Conservation (phyloP, 37 sponge, comb jelly and placozoan species). For the Oopsacas minuta region DNA sequence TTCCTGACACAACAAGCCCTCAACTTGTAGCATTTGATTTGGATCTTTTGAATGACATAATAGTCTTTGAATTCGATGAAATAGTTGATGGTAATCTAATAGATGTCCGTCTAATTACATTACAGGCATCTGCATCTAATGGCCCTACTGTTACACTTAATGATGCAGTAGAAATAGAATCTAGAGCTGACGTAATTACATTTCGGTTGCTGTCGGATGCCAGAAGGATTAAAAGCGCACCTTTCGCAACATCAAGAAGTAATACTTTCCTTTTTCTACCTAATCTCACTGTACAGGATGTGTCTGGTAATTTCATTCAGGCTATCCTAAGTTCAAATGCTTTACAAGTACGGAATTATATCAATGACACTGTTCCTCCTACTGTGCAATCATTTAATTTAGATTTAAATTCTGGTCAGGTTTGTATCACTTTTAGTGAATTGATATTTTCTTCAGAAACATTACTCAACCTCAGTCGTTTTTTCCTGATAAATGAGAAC, state of each 20-base stretch:
- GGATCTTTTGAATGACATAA: conserved; percentile 44
- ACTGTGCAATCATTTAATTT: conserved; percentile 34
- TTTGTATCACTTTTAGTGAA: conserved; percentile 66
- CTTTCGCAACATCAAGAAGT: conserved; percentile 57
- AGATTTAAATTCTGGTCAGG: conserved; percentile 40
- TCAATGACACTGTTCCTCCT: conserved; percentile 39
- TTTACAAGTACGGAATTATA: conserved; percentile 22
- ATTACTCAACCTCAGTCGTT: background rate
- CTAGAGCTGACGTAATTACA: background rate
- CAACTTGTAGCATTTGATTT: conserved; percentile 43
- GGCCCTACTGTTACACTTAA: background rate
- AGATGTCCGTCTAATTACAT: background rate
- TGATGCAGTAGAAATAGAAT: background rate
- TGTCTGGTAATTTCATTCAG: background rate
- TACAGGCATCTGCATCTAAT: background rate
- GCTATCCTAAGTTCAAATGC: background rate
- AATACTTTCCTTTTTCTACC: conserved; percentile 48
- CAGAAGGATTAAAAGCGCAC: conserved; percentile 29
- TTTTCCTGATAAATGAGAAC: background rate
- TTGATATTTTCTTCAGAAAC: conserved; percentile 28
- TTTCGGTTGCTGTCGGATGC: background rate
- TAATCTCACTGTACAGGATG: conserved; percentile 41
- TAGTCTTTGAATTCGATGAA: conserved; percentile 61
- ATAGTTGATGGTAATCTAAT: conserved; percentile 22
- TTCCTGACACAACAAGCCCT: conserved; percentile 43